Conservation (phyloP, 2,113 vertebrate species). For the Salvelinus alpinus region DNA sequence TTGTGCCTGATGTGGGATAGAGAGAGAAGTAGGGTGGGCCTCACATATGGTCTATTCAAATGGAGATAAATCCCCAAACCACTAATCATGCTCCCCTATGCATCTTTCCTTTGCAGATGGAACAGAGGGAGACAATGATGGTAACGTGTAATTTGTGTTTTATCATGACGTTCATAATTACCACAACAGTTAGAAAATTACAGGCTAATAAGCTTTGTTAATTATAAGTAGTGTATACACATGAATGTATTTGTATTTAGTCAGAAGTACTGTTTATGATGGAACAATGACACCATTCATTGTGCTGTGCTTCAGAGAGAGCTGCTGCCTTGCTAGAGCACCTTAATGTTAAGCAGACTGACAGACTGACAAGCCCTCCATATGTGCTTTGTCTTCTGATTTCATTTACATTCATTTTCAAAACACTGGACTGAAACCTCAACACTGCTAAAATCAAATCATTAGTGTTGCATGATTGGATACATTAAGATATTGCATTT, state of each 20-base stretch:
- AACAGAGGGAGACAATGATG: not conserved
- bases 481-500: no score
- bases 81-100: not conserved
- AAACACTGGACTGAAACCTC: no score
- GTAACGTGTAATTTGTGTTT: not conserved
- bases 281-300: not conserved
- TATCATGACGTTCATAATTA: not conserved
- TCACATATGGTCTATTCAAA: not conserved
- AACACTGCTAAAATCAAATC: no score
- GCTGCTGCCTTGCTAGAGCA: slow-evolving; percentile 1
- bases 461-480: no score
- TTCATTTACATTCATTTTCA: no score
- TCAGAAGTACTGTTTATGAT: not conserved
- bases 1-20: not conserved
- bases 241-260: no score
- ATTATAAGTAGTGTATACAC: no score
- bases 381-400: no score
- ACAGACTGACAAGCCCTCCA: not conserved
- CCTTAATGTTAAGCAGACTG: not conserved
- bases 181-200: not conserved
- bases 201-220: no score
- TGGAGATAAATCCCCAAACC: not conserved
- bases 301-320: not conserved
- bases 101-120: not conserved
- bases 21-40: not conserved